Conservation (phyloP, 1,140 invertebrate genomes). For the Lasaia peninsularis region DNA sequence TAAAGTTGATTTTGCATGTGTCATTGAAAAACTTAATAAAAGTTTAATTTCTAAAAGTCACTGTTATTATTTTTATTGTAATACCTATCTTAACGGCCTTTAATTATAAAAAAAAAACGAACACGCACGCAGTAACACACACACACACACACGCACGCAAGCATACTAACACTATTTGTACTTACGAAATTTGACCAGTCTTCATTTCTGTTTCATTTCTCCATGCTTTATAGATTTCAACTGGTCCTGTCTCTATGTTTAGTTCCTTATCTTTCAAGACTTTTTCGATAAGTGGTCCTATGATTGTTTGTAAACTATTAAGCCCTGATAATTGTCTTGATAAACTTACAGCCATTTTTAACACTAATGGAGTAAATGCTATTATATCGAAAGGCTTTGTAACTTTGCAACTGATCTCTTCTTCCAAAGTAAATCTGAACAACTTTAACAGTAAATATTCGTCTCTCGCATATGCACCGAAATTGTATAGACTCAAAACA, state of each 20-base stretch:
- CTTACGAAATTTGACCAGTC: constrained; percentile 83
- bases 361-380: constrained; percentile 85
- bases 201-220: constrained; percentile 87
- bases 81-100: no score
- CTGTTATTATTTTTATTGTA: no score
- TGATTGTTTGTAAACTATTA: constrained; percentile 82
- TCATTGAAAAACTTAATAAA: no score
- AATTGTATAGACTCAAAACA: constrained; percentile 88
- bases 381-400: constrained; percentile 87
- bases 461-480: constrained; percentile 87
- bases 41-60: no score
- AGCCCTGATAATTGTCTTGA: constrained; percentile 84
- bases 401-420: constrained; percentile 89
- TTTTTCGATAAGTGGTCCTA: constrained; percentile 84
- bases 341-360: constrained; percentile 88
- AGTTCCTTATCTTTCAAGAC: constrained; percentile 84
- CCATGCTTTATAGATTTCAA: constrained; percentile 90
- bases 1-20: no score
- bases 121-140: not conserved
- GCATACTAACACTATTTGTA: constrained; percentile 12
- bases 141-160: no score
- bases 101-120: not conserved
- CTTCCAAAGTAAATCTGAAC: constrained; percentile 84
- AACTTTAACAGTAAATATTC: constrained; percentile 88
- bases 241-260: constrained; percentile 87